phyloP scores from a whole-genome alignment of 23 tunicate genomes.

The Ascidia mentula region DNA sequence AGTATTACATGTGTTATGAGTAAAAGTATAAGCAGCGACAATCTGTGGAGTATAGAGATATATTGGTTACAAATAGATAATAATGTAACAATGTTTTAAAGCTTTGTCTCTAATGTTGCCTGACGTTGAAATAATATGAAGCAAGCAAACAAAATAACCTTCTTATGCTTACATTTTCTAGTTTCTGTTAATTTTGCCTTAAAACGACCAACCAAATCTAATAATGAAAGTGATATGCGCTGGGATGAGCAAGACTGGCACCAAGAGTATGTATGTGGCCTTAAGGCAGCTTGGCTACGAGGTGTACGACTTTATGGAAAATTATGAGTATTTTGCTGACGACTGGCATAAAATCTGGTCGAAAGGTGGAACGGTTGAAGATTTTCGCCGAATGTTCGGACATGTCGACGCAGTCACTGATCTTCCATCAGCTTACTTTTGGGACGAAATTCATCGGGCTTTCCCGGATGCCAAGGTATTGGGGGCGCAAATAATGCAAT shows the following conservation, averaged over 20 bases:
- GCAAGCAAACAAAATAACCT: too few species aligned
- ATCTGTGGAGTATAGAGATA: too few species aligned
- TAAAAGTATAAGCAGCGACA: too few species aligned
- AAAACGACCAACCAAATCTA: too few species aligned
- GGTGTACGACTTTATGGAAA: neutral
- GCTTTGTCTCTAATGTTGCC: too few species aligned
- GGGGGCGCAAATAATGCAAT: too few species aligned
- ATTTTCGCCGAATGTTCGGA: neutral
- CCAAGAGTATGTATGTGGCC: neutral
- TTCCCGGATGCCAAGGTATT: neutral
- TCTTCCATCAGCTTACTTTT: neutral
- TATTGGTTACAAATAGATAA: too few species aligned
- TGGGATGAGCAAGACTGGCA: neutral
- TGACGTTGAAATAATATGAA: too few species aligned
- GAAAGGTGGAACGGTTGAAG: neutral
- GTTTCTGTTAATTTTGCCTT: too few species aligned
- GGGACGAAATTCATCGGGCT: neutral
- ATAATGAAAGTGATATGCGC: neutral
- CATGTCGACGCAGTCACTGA: conserved; percentile 1
- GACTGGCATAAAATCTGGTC: neutral
- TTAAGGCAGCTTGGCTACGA: neutral
- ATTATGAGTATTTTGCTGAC: neutral
- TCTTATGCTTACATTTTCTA: too few species aligned
- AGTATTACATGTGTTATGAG: too few species aligned
- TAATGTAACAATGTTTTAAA: too few species aligned